Percentiles rank a stretch among this genome's conserved stretches.
phyloP scores from a whole-genome alignment of 2,113 vertebrate genomes.

The Elgaria multicarinata region DNA sequence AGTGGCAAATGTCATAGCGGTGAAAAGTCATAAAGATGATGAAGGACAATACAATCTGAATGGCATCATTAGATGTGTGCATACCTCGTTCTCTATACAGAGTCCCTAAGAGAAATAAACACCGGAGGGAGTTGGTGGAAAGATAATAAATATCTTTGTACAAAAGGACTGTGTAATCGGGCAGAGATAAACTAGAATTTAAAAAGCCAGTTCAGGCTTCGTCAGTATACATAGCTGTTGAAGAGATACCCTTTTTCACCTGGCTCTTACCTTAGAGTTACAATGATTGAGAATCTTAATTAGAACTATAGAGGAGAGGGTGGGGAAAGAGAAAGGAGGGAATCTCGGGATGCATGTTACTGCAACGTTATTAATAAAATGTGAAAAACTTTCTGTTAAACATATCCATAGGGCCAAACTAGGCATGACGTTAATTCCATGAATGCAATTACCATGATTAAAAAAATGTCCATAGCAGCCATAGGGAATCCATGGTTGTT shows the following conservation, averaged over 20 bases:
- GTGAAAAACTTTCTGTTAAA: no score
- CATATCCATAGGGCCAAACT: no score
- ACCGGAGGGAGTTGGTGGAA: constrained; percentile 1
- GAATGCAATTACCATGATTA: not conserved
- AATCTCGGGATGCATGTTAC: not conserved
- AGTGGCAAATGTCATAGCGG: not conserved
- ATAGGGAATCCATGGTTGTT: not conserved
- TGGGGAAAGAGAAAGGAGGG: not conserved
- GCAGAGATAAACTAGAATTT: not conserved
- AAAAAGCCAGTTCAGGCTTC: not conserved
- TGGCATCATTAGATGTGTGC: not conserved
- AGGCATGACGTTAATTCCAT: not conserved
- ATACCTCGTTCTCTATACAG: not conserved
- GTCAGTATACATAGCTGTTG: not conserved
- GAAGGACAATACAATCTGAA: not conserved
- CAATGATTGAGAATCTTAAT: not conserved
- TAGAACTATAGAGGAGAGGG: not conserved
- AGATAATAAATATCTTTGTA: not conserved
- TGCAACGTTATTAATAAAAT: not conserved
- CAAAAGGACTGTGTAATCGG: not conserved
- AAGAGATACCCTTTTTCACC: not conserved
- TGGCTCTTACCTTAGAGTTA: not conserved
- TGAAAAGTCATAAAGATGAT: constrained; percentile 14
- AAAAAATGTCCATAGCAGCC: not conserved
- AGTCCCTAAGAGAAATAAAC: constrained; percentile 1